phyloP scores from a whole-genome alignment of 1,140 invertebrate genomes.

The Oedothorax gibbosus region DNA sequence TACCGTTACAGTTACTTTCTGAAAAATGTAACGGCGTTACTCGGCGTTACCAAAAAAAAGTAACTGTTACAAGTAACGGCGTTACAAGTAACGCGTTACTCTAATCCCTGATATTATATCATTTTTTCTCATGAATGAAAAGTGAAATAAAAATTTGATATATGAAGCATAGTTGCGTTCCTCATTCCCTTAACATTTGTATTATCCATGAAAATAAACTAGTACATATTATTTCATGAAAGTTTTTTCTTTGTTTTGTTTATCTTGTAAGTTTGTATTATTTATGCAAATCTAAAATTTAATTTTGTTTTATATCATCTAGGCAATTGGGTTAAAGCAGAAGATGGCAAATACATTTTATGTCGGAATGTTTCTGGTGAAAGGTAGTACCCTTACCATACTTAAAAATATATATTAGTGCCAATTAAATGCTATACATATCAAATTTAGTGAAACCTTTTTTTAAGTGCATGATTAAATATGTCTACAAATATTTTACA shows the following conservation, averaged over 20 bases:
- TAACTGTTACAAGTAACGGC: too few relatives aligned
- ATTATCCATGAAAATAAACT: not conserved
- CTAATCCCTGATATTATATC: too few relatives aligned
- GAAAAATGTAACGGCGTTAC: too few relatives aligned
- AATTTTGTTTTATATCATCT: constrained; percentile 17
- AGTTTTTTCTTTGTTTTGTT: not conserved
- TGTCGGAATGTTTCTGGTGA: constrained; percentile 69
- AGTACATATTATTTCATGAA: not conserved
- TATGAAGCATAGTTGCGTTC: not conserved
- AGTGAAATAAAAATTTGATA: not conserved
- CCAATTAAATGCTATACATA: not conserved
- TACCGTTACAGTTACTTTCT: too few relatives aligned
- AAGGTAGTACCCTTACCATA: constrained; percentile 65
- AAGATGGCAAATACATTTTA: constrained; percentile 65
- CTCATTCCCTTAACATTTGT: not conserved
- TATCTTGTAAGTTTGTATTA: not conserved
- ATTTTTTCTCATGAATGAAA: not conserved
- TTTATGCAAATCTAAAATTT: not conserved
- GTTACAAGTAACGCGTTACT: too few relatives aligned
- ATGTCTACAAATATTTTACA: too few relatives aligned
- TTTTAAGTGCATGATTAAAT: not conserved
- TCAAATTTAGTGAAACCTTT: not conserved
- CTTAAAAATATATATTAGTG: not conserved
- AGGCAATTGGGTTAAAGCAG: constrained; percentile 38
- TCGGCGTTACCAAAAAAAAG: too few relatives aligned